Evolutionary conservation across 1,140 invertebrate genomes (phyloP).

Genomic region (Halesus radiatus): DNA sequence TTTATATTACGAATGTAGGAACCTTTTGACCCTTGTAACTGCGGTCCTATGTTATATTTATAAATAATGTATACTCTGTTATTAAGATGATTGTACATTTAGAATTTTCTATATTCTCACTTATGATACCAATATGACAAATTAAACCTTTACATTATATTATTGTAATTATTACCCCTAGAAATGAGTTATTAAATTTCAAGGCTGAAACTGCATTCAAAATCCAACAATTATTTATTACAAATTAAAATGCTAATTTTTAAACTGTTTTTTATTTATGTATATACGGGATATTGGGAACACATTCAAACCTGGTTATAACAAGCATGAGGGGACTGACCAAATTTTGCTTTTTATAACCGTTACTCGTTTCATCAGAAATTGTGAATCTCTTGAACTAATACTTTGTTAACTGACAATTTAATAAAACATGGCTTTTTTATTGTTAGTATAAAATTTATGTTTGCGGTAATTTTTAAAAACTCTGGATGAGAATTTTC

Average conservation of each 20-base stretch:
- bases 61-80: slow-evolving; percentile 30
- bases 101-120: slow-evolving; percentile 28
- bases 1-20: slow-evolving; percentile 30
- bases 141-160: background rate
- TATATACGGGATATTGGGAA: background rate
- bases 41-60: slow-evolving; percentile 14
- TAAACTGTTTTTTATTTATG: slow-evolving; percentile 24
- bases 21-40: slow-evolving; percentile 21
- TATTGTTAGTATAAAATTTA: too few relatives aligned
- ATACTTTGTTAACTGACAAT: too few relatives aligned
- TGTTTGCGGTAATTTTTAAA: too few relatives aligned
- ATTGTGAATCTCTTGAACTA: too few relatives aligned
- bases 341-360: too few relatives aligned
- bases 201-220: slow-evolving; percentile 39
- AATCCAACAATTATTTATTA: slow-evolving; percentile 44
- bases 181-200: slow-evolving; percentile 33
- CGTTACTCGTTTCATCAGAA: too few relatives aligned
- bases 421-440: too few relatives aligned
- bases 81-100: slow-evolving; percentile 15
- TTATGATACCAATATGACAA: too few relatives aligned
- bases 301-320: too few relatives aligned
- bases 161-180: background rate
- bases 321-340: too few relatives aligned
- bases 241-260: slow-evolving; percentile 35
- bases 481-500: too few relatives aligned